Conservation (phyloP, 2,797 vertebrate species). For the Lacerta agilis region DNA sequence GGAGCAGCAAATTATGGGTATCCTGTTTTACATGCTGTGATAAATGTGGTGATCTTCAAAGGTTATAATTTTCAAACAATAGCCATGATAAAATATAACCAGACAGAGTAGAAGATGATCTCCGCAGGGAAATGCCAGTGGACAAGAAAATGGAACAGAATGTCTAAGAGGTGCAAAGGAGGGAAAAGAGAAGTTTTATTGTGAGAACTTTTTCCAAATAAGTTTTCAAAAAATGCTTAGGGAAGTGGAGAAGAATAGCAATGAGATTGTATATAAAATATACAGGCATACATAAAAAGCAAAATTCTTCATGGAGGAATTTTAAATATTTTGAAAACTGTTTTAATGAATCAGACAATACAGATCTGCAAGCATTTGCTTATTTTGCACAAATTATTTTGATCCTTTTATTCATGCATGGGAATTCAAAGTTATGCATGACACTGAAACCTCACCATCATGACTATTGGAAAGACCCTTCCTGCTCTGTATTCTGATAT, state of each 20-base stretch:
- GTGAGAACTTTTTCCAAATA: neutral
- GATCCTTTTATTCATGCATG: neutral
- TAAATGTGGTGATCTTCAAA: constrained; percentile 30
- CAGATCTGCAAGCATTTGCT: neutral
- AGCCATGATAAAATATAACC: constrained; percentile 14
- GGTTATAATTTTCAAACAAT: constrained; percentile 35
- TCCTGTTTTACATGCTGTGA: constrained; percentile 24
- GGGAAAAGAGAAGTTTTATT: constrained; percentile 6
- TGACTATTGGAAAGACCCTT: neutral
- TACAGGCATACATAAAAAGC: neutral
- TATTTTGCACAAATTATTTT: neutral
- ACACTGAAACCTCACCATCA: neutral
- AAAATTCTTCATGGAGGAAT: neutral
- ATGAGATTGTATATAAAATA: neutral
- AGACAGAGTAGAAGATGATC: neutral
- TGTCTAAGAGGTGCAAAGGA: neutral
- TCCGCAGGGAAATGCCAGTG: neutral
- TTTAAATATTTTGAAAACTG: neutral
- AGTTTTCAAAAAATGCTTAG: neutral
- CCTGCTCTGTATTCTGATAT: neutral
- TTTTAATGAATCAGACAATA: neutral
- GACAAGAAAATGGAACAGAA: constrained; percentile 13
- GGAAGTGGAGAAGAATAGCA: neutral
- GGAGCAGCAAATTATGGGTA: constrained; percentile 31
- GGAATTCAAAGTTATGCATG: neutral